Evolutionary conservation across 1,140 invertebrate species (phyloP).

Genomic region (Charaxes varanes): DNA sequence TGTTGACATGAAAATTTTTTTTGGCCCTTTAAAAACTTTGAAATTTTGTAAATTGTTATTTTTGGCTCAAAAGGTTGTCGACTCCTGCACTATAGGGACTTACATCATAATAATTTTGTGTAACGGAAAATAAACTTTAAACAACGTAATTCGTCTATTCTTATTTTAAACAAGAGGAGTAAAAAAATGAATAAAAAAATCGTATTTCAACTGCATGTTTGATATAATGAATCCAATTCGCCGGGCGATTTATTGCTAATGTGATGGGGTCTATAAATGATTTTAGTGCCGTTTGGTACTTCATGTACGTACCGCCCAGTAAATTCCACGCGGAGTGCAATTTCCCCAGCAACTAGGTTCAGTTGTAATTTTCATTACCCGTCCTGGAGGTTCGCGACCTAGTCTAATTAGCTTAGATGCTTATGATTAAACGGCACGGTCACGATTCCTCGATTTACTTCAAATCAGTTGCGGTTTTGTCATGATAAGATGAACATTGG

Average conservation of each 20-base stretch:
- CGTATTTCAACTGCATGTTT: not conserved
- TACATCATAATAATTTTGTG: no score
- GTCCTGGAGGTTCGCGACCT: slow-evolving; percentile 54
- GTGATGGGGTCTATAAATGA: slow-evolving; percentile 12
- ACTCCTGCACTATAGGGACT: no score
- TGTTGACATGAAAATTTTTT: no score
- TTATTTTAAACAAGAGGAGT: no score
- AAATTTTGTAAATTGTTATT: no score
- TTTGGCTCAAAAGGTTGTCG: no score
- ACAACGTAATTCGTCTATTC: no score
- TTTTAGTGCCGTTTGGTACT: slow-evolving; percentile 18
- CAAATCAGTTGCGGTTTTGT: slow-evolving; percentile 56
- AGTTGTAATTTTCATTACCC: slow-evolving; percentile 67
- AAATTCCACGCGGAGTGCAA: slow-evolving; percentile 42
- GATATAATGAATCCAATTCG: slow-evolving; percentile 5
- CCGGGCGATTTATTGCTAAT: slow-evolving; percentile 4
- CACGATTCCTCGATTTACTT: slow-evolving; percentile 68
- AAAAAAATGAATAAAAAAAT: not conserved
- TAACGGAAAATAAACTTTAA: no score
- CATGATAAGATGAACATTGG: slow-evolving; percentile 49
- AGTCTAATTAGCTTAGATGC: slow-evolving; percentile 68
- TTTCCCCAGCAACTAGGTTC: slow-evolving; percentile 57
- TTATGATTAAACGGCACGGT: slow-evolving; percentile 66
- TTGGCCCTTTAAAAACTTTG: no score
- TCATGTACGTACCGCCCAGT: slow-evolving; percentile 11